Conservation (phyloP, 30 jellyfish, hydroid and myxozoan genomes). For the Chrysaora quinquecirrha region DNA sequence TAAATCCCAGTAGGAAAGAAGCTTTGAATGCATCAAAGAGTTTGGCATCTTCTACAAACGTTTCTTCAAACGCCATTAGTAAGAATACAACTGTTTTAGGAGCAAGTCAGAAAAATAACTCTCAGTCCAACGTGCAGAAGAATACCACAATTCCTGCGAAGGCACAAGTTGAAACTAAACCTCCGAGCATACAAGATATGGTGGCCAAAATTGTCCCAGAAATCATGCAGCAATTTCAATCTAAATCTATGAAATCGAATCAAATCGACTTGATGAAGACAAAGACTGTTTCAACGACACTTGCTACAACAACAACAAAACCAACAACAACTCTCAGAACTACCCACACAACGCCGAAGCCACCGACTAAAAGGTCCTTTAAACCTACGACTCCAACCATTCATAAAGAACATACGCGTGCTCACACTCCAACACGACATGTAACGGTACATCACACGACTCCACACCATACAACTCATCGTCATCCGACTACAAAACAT, state of each 20-base stretch:
- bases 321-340: constrained; percentile 22
- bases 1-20: no score
- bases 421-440: neutral
- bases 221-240: constrained; percentile 46
- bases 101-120: neutral
- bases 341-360: constrained; percentile 9
- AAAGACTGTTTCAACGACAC: neutral
- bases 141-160: neutral
- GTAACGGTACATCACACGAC: constrained; percentile 20
- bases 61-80: neutral
- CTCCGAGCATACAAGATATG: constrained; percentile 53
- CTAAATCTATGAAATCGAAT: constrained; percentile 4
- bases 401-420: neutral
- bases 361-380: constrained; percentile 7
- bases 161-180: neutral
- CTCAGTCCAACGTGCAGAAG: neutral
- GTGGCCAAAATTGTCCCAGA: constrained; percentile 61
- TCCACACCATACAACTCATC: constrained; percentile 30
- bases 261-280: neutral
- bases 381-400: neutral
- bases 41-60: neutral
- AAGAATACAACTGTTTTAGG: no score
- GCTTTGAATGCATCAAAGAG: neutral
- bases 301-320: constrained; percentile 28
- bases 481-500: constrained; percentile 33